These are phyloP conservation scores for Leucoma salicis DNA, from an alignment of 2,888 invertebrate genomes.

Conservation along the genomic window DNA sequence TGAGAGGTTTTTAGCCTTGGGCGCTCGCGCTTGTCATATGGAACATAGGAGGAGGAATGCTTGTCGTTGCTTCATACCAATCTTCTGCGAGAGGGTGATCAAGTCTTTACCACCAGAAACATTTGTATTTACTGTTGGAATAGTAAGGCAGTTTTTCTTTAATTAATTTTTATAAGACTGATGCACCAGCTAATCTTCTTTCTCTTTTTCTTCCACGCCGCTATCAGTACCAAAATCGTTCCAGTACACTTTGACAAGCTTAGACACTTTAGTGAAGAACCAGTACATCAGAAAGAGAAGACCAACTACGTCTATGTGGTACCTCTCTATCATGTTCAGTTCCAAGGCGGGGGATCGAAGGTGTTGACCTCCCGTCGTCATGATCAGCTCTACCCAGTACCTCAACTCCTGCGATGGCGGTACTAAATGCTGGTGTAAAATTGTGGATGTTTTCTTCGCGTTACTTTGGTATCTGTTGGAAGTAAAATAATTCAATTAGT, in stretches of 20 bases:
- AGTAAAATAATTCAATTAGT: not conserved
- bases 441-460: constrained; percentile 34
- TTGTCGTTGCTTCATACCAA: too few species aligned
- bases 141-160: too few species aligned
- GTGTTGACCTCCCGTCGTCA: constrained; percentile 39
- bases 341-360: constrained; percentile 45
- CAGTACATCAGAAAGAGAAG: constrained; percentile 40
- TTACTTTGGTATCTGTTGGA: constrained; percentile 40
- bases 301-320: constrained; percentile 43
- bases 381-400: constrained; percentile 45
- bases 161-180: too few species aligned
- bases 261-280: constrained; percentile 51
- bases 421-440: constrained; percentile 34
- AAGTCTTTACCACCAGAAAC: too few species aligned
- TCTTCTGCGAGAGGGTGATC: too few species aligned
- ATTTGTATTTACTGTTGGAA: too few species aligned
- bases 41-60: too few species aligned
- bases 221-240: constrained; percentile 25
- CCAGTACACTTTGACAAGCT: constrained; percentile 44
- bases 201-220: constrained; percentile 28
- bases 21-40: too few species aligned
- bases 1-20: too few species aligned
- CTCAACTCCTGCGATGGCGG: constrained; percentile 41
- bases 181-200: constrained; percentile 30
- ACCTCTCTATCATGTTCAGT: constrained; percentile 36